Base-by-base conservation (phyloP, 2,888 invertebrate genomes). In the Metacarcinus magister region DNA sequence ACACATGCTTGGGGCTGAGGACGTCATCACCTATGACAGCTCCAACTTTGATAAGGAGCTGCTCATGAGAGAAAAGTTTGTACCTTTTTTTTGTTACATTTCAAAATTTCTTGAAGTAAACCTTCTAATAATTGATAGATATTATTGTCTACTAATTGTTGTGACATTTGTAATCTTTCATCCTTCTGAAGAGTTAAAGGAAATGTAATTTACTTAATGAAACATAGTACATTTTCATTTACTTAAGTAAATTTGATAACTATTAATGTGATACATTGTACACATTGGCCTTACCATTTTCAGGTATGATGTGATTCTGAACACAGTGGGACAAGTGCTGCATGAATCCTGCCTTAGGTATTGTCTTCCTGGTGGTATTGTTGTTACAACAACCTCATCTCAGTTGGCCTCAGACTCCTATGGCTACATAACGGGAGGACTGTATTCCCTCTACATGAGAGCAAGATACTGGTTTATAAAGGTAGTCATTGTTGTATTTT, bases 1-100 rank as follows among this genome's bases (percentile, higher is more conserved):
- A 48, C 98, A 97, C 97, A 98, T 98, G 28, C 97, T 98, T 46
- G 98, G 98, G 32, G 98, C 98, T 32, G 97, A 98, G 95, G 98
- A 98, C 97, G 97, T 98, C 90, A 98, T 98, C 96, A 97, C 97
- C 13, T 97, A 97, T 67, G 97, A 97, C 54, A 97, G 96, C n/a
- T 96, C 96, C 0, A 97, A 97, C 92, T 97, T 97, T 82, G 97
- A 97, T 94, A 96, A 97, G 92, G 97, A 97, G 87, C 97, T 97
- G 43, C 60, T 96, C 87, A 95, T 97, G 82, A 97, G 97, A 95
- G 97, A 97, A 95, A 97, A 97, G 97, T 97, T 94, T 94, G 96
- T 67, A 32, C 2, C 16, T 90, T 96, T 94, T 28, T 19, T 82
- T 48, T 16, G 92, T 48, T n/a, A 75, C 75, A 23, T 60, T 60